Evolutionary conservation across 2,113 vertebrate species (phyloP), one percentile per base, ranked within the genome.

Genomic region (Sceloporus tristichus): DNA sequence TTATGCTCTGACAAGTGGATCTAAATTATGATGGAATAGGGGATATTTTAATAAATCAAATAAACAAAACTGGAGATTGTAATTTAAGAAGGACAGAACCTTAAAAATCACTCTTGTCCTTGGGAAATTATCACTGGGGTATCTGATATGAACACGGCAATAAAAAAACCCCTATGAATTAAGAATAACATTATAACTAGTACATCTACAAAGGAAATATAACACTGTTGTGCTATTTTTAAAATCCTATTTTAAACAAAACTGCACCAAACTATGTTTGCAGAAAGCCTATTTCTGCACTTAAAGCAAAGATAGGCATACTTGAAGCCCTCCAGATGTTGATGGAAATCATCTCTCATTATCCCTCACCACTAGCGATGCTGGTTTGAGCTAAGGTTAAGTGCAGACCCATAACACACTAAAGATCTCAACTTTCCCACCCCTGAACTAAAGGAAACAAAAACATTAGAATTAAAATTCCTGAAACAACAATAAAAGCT

Each of bases 401-500:
- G 0, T 71, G 68, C 68, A 71, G 68, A n/a, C 68, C 68, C 18
- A 5, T 21, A 66, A 66, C 23, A 21, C 5, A 18, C 5, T 4
- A 71, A 71, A 29, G 68, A 27, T 29, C 27, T 27, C 68, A 71
- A 71, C 9, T 27, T 71, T 25, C 7, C 23, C 68, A 71, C 27
- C 25, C 66, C 54, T 34, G 21, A 53, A 4, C 9, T 65, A 78
- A 78, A 86, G 9, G 4, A 25, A 66, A 77, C 9, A 5, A 78
- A 70, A 78, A 53, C 53, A 75, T 1, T 10, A 70, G 74, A 2
- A 5, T 92, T 56, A 84, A 4, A 92, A 74, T 21, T 27, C 86
- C 71, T 82, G 90, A 92, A 86, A 90, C 80, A 93, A 92, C 7
- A 1, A 68, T 9, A 88, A 75, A 84, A 73, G 91, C 96, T 97